phyloP scores from a whole-genome alignment of 2,113 vertebrate species.

The Petromus typicus region DNA sequence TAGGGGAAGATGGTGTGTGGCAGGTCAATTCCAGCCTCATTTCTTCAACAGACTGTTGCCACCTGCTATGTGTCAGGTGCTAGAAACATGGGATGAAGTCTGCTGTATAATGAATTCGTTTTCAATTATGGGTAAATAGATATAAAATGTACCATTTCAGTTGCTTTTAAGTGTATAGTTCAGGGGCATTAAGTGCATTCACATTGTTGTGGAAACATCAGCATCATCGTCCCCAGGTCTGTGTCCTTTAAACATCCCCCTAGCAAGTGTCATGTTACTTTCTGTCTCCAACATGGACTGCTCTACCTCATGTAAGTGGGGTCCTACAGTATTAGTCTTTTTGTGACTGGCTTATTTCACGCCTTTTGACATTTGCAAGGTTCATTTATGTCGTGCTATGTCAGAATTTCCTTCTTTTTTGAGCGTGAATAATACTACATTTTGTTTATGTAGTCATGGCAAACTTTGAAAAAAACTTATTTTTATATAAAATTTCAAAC shows the following conservation, averaged over 20 bases:
- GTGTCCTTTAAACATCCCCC: background rate
- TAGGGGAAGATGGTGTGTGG: background rate
- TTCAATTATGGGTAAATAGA: background rate
- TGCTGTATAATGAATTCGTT: background rate
- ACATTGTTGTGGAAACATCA: background rate
- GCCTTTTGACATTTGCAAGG: background rate
- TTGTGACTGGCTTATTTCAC: constrained; percentile 14
- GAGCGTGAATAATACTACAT: background rate
- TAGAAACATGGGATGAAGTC: background rate
- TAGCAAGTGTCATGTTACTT: background rate
- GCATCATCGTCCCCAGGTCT: background rate
- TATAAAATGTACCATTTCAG: background rate
- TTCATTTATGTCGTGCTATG: background rate
- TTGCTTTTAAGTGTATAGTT: background rate
- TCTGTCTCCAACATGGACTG: background rate
- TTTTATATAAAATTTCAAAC: background rate
- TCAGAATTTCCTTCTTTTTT: constrained; percentile 11
- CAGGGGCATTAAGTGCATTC: background rate
- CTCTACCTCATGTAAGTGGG: background rate
- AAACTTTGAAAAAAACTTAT: background rate
- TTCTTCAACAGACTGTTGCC: background rate
- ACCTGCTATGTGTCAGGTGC: background rate
- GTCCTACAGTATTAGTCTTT: background rate
- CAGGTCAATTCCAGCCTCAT: background rate
- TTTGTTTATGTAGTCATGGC: background rate